Evolutionary conservation across 2,888 invertebrate species (phyloP).

Genomic region (Eutolmus rufibarbis): DNA sequence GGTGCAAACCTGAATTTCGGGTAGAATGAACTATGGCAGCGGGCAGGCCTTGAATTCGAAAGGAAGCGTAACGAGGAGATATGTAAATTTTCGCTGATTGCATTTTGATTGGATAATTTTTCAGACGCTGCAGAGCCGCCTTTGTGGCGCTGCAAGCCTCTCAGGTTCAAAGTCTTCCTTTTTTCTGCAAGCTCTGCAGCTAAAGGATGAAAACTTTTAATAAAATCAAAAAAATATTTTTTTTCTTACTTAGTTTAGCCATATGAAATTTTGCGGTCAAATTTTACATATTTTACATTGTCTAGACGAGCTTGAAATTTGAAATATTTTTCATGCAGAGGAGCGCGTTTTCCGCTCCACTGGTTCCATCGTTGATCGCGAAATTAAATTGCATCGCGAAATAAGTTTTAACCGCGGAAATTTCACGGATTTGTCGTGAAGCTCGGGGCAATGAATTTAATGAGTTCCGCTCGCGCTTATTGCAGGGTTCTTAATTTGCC

Average conservation of each 20-base stretch:
- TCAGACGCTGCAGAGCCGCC: not conserved
- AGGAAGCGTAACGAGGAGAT: constrained; percentile 41
- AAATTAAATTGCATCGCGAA: not conserved
- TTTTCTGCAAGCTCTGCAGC: not conserved
- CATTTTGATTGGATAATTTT: constrained; percentile 45
- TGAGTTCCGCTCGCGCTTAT: not conserved
- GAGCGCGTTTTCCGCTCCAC: not conserved
- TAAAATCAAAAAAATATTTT: not conserved
- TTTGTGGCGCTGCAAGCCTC: not conserved
- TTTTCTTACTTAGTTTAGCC: not conserved
- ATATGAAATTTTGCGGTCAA: not conserved
- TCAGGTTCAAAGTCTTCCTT: not conserved
- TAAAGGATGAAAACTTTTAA: not conserved
- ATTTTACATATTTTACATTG: not conserved
- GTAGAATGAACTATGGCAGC: not conserved
- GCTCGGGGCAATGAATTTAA: not conserved
- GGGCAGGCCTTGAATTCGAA: not conserved
- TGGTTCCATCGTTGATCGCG: not conserved
- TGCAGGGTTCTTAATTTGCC: not conserved
- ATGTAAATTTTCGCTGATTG: constrained; percentile 45
- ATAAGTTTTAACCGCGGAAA: not conserved
- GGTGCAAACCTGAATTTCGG: not conserved
- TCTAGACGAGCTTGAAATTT: not conserved
- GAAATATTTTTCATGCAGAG: not conserved
- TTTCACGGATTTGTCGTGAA: not conserved